Base-by-base conservation (phyloP, 2,888 invertebrate genomes). In the Cistogaster globosa region DNA sequence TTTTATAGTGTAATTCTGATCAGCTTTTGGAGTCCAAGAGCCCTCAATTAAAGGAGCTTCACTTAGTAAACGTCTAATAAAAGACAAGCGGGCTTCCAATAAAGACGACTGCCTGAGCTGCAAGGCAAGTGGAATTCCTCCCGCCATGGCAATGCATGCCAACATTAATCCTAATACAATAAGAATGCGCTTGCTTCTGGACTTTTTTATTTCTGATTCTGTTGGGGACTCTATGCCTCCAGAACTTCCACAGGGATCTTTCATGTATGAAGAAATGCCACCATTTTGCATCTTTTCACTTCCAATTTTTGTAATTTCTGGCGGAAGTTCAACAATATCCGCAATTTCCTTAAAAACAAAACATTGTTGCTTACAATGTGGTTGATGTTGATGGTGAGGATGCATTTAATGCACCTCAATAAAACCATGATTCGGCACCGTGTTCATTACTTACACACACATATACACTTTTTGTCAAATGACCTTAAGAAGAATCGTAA, bases 31-130 rank as follows among this genome's bases (percentile, higher is more conserved):
- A 3, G 92, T 91, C 92, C 92, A 92, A 20, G 93, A 94, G 88
- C 94, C 94, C 88, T 94, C 94, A 55, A 94, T 93, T 18, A 94
- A 89, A 1, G 94, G 94, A 32, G 94, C 93, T 87, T 94, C 94
- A 7, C 93, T 93, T 1, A 94, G 89, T 86, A 94, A 91, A 42
- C 94, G 93, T 36, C 93, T 91, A 20, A 94, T 94, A 62, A 94
- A 94, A 60, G 94, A 92, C 57, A 94, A 89, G 14, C 94, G 92
- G 0, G 94, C 94, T 89, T 94, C 94, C 63, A 94, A 88, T 65
- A 94, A 89, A 38, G 94, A 94, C 0, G 94, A 94, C 57, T 94
- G 93, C 20, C 94, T 91, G 58, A 94, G 88, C 87, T 94, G 94
- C 22, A 94, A 89, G 1, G 94, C 94, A 77, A 94, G 88, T 2